These are phyloP conservation scores for Malaclemys terrapin DNA, from an alignment of 2,113 vertebrate species.

Conservation along the genomic window DNA sequence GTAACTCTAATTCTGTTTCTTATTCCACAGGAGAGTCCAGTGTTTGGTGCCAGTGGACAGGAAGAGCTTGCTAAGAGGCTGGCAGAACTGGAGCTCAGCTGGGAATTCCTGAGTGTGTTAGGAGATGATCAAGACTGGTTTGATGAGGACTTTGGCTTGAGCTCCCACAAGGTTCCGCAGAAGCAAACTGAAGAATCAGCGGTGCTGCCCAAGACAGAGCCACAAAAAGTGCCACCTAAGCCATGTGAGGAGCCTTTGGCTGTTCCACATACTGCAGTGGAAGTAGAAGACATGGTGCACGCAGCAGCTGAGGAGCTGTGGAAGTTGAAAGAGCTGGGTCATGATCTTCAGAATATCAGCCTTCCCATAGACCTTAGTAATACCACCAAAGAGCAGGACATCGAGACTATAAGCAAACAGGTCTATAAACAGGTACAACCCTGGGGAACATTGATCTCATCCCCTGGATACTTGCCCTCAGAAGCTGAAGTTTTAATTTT, in stretches of 20 bases:
- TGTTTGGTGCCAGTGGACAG: conserved; percentile 91
- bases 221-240: conserved; percentile 79
- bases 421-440: conserved; percentile 91
- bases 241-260: conserved; percentile 88
- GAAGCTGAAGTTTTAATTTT: not conserved
- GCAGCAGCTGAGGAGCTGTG: conserved; percentile 90
- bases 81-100: conserved; percentile 92
- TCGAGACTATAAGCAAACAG: conserved; percentile 83
- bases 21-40: conserved; percentile 88
- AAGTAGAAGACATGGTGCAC: conserved; percentile 90
- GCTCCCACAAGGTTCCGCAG: conserved; percentile 87
- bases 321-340: conserved; percentile 86
- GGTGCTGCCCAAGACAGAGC: conserved; percentile 81
- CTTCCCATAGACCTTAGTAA: conserved; percentile 75
- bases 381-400: conserved; percentile 77
- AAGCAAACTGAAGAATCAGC: conserved; percentile 82
- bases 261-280: conserved; percentile 88
- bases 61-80: conserved; percentile 94
- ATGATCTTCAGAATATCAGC: conserved; percentile 75
- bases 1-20: conserved; percentile 20
- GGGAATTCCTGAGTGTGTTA: conserved; percentile 88
- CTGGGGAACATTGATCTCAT: not conserved
- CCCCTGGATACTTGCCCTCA: not conserved
- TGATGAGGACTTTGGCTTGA: conserved; percentile 98
- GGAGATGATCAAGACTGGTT: conserved; percentile 98